These are phyloP conservation scores for Eledona agricola DNA, from an alignment of 2,888 invertebrate genomes.

Conservation along the genomic window DNA sequence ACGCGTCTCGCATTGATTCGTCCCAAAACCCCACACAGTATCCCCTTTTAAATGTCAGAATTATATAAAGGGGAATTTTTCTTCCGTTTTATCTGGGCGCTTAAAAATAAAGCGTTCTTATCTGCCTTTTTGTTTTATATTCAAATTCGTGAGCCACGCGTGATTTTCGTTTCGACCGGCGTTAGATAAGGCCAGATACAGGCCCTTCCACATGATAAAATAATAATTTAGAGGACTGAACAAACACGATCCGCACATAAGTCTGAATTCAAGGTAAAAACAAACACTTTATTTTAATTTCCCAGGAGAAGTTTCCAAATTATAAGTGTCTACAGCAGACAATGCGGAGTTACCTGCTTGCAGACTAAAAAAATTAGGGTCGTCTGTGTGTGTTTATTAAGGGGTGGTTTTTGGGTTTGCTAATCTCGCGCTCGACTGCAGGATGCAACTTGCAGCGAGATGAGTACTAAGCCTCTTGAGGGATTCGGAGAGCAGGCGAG, in stretches of 20 bases:
- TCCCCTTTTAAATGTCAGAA: too few species aligned
- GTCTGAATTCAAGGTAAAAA: slow-evolving; percentile 40
- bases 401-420: neutral
- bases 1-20: slow-evolving; percentile 4
- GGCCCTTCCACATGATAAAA: slow-evolving; percentile 26
- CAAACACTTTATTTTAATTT: slow-evolving; percentile 48
- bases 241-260: slow-evolving; percentile 26
- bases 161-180: too few species aligned
- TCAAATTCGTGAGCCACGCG: too few species aligned
- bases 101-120: too few species aligned
- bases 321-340: slow-evolving; percentile 38
- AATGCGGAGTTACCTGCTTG: slow-evolving; percentile 31
- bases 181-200: slow-evolving; percentile 21
- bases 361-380: slow-evolving; percentile 1
- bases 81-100: too few species aligned
- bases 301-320: slow-evolving; percentile 42
- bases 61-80: too few species aligned
- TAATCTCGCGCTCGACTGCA: too few species aligned
- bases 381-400: neutral
- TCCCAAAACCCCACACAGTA: too few species aligned
- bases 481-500: slow-evolving; percentile 3
- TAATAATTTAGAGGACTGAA: slow-evolving; percentile 28
- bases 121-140: too few species aligned
- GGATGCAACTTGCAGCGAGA: slow-evolving; percentile 11
- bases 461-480: slow-evolving; percentile 13